Evolutionary conservation across 2,888 invertebrate genomes (phyloP).

Genomic region (Dryomyza anilis): DNA sequence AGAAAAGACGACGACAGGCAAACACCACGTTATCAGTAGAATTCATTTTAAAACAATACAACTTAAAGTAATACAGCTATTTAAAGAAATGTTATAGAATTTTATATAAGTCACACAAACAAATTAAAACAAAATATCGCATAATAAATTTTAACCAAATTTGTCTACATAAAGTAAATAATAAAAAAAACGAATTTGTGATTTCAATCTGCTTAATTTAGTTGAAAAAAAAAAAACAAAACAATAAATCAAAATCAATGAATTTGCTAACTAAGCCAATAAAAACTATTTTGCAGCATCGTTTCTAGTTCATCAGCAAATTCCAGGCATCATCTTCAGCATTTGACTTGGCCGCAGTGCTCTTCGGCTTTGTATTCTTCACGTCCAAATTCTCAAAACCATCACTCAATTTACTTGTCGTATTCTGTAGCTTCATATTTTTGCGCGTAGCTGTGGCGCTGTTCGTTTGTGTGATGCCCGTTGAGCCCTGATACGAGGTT

Average conservation of each 20-base stretch:
- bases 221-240: not conserved
- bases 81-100: too few relatives aligned
- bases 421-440: conserved; percentile 50
- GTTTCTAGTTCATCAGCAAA: conserved; percentile 64
- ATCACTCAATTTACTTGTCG: conserved; percentile 51
- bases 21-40: too few relatives aligned
- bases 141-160: too few relatives aligned
- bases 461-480: conserved; percentile 25
- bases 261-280: not conserved
- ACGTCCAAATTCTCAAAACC: conserved; percentile 58
- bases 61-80: not conserved
- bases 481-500: conserved; percentile 51
- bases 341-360: conserved; percentile 49
- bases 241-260: not conserved
- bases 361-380: conserved; percentile 53
- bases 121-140: too few relatives aligned
- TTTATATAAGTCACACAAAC: too few relatives aligned
- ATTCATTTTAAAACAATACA: too few relatives aligned
- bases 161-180: too few relatives aligned
- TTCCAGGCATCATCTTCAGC: conserved; percentile 70
- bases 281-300: not conserved
- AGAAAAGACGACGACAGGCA: too few relatives aligned
- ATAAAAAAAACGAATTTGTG: too few relatives aligned
- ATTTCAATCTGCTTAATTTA: too few relatives aligned
- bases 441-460: conserved; percentile 35